Conservation (phyloP, 2,797 vertebrate species). For the Uromys caudimaculatus region DNA sequence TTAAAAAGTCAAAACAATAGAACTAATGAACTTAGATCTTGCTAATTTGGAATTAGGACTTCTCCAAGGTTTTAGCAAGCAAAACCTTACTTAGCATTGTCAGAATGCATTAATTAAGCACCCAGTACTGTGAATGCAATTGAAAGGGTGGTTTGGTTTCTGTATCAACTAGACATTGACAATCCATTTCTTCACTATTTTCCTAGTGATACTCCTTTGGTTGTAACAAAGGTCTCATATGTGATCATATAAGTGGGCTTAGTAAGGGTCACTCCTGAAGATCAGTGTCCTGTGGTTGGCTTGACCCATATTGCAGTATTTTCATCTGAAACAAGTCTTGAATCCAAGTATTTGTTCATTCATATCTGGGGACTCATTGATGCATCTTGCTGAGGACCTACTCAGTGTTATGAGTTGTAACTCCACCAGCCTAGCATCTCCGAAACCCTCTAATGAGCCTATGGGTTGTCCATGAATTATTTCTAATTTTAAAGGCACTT, state of each 20-base stretch:
- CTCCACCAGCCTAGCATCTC: not conserved
- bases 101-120: not conserved
- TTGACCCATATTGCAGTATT: not conserved
- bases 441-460: constrained; percentile 18
- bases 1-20: not conserved
- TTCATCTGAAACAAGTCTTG: not conserved
- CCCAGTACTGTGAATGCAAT: not conserved
- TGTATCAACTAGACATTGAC: not conserved
- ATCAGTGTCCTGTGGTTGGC: not conserved
- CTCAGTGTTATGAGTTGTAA: not conserved
- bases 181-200: not conserved
- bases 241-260: not conserved
- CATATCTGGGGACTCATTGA: not conserved
- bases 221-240: not conserved
- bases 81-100: not conserved
- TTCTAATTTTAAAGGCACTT: constrained; percentile 53
- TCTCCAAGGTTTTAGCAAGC: not conserved
- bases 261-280: not conserved
- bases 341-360: not conserved
- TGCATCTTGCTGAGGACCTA: not conserved
- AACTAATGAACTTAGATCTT: constrained; percentile 23
- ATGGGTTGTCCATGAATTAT: constrained; percentile 40
- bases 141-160: not conserved
- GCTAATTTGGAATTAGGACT: not conserved
- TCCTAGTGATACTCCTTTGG: not conserved